Evolutionary conservation across 1,140 invertebrate species (phyloP).

Genomic region (Cylas formicarius): DNA sequence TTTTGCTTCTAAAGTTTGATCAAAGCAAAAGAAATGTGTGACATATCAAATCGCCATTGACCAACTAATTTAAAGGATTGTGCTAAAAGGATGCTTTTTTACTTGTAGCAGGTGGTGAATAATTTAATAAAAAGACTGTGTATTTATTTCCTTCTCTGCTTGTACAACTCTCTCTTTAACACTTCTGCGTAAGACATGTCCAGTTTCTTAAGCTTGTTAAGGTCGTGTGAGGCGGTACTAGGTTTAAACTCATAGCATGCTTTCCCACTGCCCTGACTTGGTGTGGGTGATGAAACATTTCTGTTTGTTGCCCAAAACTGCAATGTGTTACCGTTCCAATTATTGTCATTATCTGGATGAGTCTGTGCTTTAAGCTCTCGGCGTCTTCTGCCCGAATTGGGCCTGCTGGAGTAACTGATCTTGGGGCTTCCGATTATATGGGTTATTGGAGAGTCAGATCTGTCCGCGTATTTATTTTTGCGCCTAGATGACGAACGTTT

Average conservation of each 20-base stretch:
- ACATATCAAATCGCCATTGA: no score
- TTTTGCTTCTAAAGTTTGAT: no score
- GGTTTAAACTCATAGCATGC: slow-evolving; percentile 55
- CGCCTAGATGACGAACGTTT: slow-evolving; percentile 56
- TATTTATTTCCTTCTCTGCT: slow-evolving; percentile 26
- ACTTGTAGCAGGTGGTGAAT: no score
- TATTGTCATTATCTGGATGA: slow-evolving; percentile 20
- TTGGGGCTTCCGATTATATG: slow-evolving; percentile 48
- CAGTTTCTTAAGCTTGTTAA: slow-evolving; percentile 68
- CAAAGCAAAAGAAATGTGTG: no score
- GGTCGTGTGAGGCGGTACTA: slow-evolving; percentile 69
- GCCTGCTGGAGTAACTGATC: slow-evolving; percentile 49
- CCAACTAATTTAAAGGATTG: no score
- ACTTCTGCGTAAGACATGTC: slow-evolving; percentile 80
- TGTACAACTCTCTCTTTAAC: slow-evolving; percentile 41
- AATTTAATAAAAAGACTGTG: no score
- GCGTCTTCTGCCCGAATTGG: slow-evolving; percentile 48
- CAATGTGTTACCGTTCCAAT: slow-evolving; percentile 60
- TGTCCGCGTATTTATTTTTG: slow-evolving; percentile 53
- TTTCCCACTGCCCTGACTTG: slow-evolving; percentile 44
- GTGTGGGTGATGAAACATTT: slow-evolving; percentile 48
- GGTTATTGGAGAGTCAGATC: slow-evolving; percentile 55
- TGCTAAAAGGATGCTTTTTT: no score
- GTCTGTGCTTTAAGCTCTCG: slow-evolving; percentile 19
- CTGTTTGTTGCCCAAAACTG: slow-evolving; percentile 54